phyloP scores from a whole-genome alignment of 2,113 vertebrate species.

The Columba livia region DNA sequence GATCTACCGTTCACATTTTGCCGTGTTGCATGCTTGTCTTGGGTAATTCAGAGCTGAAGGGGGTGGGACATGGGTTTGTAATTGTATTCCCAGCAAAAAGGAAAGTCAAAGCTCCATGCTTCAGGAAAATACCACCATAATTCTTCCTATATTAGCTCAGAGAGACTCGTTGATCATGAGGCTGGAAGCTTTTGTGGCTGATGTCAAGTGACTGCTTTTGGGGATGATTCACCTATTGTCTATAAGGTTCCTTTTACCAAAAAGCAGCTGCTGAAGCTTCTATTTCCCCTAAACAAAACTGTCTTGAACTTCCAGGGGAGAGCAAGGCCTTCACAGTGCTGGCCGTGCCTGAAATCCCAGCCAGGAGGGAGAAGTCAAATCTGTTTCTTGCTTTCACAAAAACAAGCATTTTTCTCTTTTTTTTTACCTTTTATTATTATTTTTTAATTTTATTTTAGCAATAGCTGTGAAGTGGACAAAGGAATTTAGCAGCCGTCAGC shows the following conservation, averaged over 20 bases:
- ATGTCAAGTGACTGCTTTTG: slow-evolving; percentile 67
- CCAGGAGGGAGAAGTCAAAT: slow-evolving; percentile 26
- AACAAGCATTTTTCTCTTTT: neutral
- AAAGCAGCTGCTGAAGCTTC: slow-evolving; percentile 60
- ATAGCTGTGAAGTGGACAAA: neutral
- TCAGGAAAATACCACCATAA: neutral
- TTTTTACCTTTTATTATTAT: neutral
- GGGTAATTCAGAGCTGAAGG: neutral
- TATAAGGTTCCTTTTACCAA: slow-evolving; percentile 28
- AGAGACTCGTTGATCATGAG: slow-evolving; percentile 43
- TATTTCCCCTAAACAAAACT: slow-evolving; percentile 45
- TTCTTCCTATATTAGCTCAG: slow-evolving; percentile 42
- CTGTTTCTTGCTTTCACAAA: slow-evolving; percentile 9
- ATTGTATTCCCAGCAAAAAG: neutral
- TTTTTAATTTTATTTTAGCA: neutral
- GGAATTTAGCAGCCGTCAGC: neutral
- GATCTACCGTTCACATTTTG: neutral
- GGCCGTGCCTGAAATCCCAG: slow-evolving; percentile 2
- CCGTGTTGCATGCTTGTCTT: neutral
- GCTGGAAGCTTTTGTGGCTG: slow-evolving; percentile 52
- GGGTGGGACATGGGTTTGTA: neutral
- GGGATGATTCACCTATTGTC: slow-evolving; percentile 59
- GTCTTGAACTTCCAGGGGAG: slow-evolving; percentile 36
- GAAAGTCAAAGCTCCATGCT: neutral
- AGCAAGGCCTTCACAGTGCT: slow-evolving; percentile 62